Evolutionary conservation across 2,113 vertebrate species (phyloP), one percentile per base, ranked within the genome.

Genomic region (Anseranas semipalmata): DNA sequence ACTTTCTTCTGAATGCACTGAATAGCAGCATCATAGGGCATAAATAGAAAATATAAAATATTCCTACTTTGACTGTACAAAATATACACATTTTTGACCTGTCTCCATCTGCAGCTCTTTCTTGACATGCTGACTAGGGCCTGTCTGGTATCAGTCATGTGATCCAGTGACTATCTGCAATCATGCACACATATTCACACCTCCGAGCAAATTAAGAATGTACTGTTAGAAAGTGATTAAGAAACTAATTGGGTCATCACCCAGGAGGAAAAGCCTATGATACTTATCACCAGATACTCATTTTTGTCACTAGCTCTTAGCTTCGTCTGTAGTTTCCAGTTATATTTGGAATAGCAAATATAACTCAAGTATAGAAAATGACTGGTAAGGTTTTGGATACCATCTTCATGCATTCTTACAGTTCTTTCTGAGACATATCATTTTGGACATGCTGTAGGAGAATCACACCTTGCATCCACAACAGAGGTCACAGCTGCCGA

Each of bases 221-320:
- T 86, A 80, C n/a, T 52, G 55, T 71, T 91, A 74, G 19, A 45
- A 93, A 91, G 28, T 63, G 82, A 93, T 96, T 95, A 95, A 86
- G 72, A 90, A 95, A 83, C n/a, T 90, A 96, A 91, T 74, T 94
- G 72, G 50, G 79, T 96, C 58, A 37, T 74, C 55, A 90, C 79
- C 32, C 72, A 80, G 46, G 87, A 93, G 92, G 85, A 91, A 95
- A 91, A 88, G 48, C 7, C 46, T 52, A n/a, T 37, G 53, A 87
- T 95, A 24, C 11, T 73, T 95, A 86, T 96, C 87, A 86, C 10
- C 32, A 88, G 63, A 76, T 88, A 77, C 3, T 90, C 12, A 30
- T 83, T 93, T 90, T 84, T 9, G 4, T 88, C 71, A 45, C 21
- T 85, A 75, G 55, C 63, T 85, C 58, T 79, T 71, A 66, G 66